Conservation (phyloP, 1,140 invertebrate species). For the Pseudomyrmex concolor region DNA sequence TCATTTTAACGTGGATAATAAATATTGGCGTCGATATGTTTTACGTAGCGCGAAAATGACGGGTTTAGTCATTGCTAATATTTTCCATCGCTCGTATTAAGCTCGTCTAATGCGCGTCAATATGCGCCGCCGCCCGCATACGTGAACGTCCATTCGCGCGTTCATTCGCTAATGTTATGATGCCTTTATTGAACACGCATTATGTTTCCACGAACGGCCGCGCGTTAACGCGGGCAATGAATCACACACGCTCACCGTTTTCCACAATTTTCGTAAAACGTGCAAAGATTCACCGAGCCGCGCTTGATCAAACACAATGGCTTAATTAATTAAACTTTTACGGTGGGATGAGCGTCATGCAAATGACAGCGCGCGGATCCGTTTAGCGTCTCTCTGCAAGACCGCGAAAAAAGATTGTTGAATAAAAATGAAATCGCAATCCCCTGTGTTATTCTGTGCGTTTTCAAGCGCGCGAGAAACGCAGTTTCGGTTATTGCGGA, state of each 20-base stretch:
- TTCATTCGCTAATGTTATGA: constrained; percentile 36
- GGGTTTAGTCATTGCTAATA: constrained; percentile 20
- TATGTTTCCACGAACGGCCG: too few species aligned
- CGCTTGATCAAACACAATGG: constrained; percentile 44
- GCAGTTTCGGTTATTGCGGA: constrained; percentile 10
- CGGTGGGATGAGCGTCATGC: not conserved
- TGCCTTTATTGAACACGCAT: constrained; percentile 33
- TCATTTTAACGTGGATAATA: constrained; percentile 48
- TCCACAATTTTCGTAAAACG: constrained; percentile 34
- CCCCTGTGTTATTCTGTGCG: not conserved
- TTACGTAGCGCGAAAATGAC: constrained; percentile 45
- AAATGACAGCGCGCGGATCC: not conserved
- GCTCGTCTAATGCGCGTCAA: constrained; percentile 51
- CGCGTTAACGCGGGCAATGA: constrained; percentile 13
- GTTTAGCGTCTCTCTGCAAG: not conserved
- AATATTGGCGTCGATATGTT: constrained; percentile 55
- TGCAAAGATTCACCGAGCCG: constrained; percentile 6
- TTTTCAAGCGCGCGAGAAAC: constrained; percentile 16
- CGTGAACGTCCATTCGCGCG: not conserved
- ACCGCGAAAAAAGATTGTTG: not conserved
- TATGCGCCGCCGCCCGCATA: not conserved
- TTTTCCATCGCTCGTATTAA: constrained; percentile 55
- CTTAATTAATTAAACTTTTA: constrained; percentile 55
- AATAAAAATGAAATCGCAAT: constrained; percentile 16
- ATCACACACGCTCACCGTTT: constrained; percentile 8